Evolutionary conservation across 2,113 vertebrate genomes (phyloP).

Genomic region (Anguilla rostrata): DNA sequence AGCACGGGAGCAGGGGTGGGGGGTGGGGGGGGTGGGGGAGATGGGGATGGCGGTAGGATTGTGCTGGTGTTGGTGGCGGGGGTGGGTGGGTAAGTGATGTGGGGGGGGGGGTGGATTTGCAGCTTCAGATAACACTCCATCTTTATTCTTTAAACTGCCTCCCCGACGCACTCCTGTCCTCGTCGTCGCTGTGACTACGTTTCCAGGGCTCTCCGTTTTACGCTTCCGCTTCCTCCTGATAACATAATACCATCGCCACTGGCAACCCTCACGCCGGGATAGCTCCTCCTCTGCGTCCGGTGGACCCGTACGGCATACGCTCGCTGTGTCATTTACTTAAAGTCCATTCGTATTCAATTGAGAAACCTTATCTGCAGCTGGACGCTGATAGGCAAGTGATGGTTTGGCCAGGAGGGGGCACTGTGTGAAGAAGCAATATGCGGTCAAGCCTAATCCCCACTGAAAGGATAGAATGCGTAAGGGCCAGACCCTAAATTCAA

Average conservation of each 20-base stretch:
- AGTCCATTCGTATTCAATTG: not conserved
- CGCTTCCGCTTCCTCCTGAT: not conserved
- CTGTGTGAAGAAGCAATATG: too few species aligned
- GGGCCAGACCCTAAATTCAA: too few species aligned
- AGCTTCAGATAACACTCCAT: slow-evolving; percentile 58
- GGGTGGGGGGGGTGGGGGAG: slow-evolving; percentile 51
- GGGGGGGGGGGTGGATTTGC: slow-evolving; percentile 54
- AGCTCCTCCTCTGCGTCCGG: not conserved
- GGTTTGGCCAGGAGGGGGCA: not conserved
- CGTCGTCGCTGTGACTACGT: not conserved
- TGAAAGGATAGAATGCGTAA: too few species aligned
- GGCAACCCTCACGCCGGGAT: not conserved
- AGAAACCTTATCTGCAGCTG: not conserved
- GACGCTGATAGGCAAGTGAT: not conserved
- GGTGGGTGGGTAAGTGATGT: too few species aligned
- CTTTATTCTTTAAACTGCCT: slow-evolving; percentile 55
- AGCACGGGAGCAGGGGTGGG: slow-evolving; percentile 46
- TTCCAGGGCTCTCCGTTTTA: not conserved
- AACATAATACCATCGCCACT: not conserved
- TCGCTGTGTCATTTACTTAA: not conserved
- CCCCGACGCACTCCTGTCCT: slow-evolving; percentile 30
- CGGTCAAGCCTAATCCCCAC: too few species aligned
- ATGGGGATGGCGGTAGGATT: slow-evolving; percentile 22
- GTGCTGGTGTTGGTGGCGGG: not conserved
- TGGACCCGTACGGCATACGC: not conserved